These are phyloP conservation scores for Periplaneta americana DNA, from an alignment of 1,140 invertebrate species.

Conservation along the genomic window DNA sequence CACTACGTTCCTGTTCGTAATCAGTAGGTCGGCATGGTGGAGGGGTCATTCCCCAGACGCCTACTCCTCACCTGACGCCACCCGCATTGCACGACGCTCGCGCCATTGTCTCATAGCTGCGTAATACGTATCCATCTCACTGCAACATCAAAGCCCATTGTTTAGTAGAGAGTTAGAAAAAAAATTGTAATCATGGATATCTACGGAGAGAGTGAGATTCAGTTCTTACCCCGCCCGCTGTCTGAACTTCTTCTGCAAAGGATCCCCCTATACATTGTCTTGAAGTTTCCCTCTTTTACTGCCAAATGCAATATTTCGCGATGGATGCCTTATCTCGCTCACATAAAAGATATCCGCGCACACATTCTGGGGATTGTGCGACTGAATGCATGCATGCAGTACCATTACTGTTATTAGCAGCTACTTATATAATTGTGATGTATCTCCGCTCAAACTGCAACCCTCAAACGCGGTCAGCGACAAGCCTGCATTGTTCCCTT, in stretches of 20 bases:
- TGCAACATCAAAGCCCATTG: not conserved
- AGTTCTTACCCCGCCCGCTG: not conserved
- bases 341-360: not conserved
- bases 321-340: not conserved
- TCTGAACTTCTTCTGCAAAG: not conserved
- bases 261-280: not conserved
- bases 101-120: not conserved
- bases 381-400: no score
- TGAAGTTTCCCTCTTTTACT: no score
- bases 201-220: no score
- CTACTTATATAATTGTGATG: no score
- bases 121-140: not conserved
- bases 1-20: no score
- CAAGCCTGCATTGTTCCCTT: no score
- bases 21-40: no score
- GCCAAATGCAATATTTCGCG: not conserved
- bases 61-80: not conserved
- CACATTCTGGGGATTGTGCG: no score
- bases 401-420: no score
- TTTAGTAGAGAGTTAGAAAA: not conserved
- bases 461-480: no score
- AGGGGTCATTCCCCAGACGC: no score
- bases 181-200: not conserved
- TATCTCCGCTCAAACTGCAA: no score
- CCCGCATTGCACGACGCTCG: not conserved